Conservation (phyloP, 2,888 invertebrate genomes). For the Myopa tessellatipennis region DNA sequence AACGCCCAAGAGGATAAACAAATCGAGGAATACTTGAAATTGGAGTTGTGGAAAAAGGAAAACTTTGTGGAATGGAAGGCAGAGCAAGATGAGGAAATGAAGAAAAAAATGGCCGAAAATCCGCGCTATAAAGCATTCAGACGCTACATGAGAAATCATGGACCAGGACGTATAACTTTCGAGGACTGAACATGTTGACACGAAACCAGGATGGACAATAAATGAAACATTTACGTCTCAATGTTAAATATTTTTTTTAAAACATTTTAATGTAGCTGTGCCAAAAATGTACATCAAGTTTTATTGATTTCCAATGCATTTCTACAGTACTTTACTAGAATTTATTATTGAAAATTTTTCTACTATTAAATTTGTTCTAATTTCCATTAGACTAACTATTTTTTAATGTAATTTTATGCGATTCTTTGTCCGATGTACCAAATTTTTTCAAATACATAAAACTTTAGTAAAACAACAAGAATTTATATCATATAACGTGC, state of each 20-base stretch:
- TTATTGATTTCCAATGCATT: slow-evolving; percentile 55
- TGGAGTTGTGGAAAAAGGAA: slow-evolving; percentile 85
- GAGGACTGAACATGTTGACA: slow-evolving; percentile 73
- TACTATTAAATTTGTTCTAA: neutral
- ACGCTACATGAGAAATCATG: slow-evolving; percentile 90
- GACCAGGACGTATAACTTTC: slow-evolving; percentile 90
- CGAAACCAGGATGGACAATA: neutral
- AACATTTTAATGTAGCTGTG: neutral
- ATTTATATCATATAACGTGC: no score
- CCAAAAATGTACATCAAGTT: slow-evolving; percentile 55
- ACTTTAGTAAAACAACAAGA: no score
- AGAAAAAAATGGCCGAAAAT: slow-evolving; percentile 86
- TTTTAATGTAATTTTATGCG: no score
- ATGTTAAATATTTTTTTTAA: no score
- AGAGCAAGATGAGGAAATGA: slow-evolving; percentile 85
- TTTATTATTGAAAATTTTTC: neutral
- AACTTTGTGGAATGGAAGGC: slow-evolving; percentile 84
- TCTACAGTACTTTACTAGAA: neutral
- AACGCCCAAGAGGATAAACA: slow-evolving; percentile 80
- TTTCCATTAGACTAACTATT: no score
- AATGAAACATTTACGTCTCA: no score
- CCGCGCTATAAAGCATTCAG: slow-evolving; percentile 89
- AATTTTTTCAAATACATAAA: no score
- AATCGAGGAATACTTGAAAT: slow-evolving; percentile 77
- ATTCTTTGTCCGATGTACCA: no score